Evolutionary conservation across 2,888 invertebrate species (phyloP), one percentile per base, ranked within the genome.

Genomic region (Cosmia trapezina): DNA sequence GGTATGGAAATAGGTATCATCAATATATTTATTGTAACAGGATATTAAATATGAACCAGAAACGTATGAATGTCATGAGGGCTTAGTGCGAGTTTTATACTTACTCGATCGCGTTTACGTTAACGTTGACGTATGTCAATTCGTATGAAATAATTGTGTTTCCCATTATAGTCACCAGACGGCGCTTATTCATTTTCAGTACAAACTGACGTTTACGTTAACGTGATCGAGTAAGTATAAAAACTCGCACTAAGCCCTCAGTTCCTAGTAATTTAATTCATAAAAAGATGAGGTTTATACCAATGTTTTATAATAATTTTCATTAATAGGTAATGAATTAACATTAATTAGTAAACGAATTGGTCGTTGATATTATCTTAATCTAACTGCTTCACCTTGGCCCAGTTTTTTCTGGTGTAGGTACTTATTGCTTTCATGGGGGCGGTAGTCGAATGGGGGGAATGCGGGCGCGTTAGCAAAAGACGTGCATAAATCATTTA

Each of bases 391-490:
- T 56, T 61, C 37, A 69, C 69, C 64, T 74, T 74, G 69, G n/a
- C 43, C 33, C 17, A n/a, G 28, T 80, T 62, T 56, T 47, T 65
- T n/a, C 75, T 74, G 69, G 51, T 61, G 37, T 73, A 80, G 28
- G 28, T 28, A 28, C 28, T 65, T 69, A 8, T 41, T 41, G n/a
- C 64, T 60, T 57, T 43, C 19, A 45, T 11, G 53, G 43, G 33
- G 43, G 49, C 37, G n/a, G 17, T 47, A 41, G 43, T 59, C 62
- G 6, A 6, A 37, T 7, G 22, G 28, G 43, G 3, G 8, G 63
- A 14, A 9, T 37, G 28, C 19, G 12, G 41, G 5, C 37, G 28
- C 53, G 17, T n/a, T 47, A 47, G 53, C 41, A 57, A 47, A 37
- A 61, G 19, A 54, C 53, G 41, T 68, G 66, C 66, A 66, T 66